These are phyloP conservation scores for Sialis fuliginosa DNA, from an alignment of 2,888 invertebrate species.

Conservation along the genomic window DNA sequence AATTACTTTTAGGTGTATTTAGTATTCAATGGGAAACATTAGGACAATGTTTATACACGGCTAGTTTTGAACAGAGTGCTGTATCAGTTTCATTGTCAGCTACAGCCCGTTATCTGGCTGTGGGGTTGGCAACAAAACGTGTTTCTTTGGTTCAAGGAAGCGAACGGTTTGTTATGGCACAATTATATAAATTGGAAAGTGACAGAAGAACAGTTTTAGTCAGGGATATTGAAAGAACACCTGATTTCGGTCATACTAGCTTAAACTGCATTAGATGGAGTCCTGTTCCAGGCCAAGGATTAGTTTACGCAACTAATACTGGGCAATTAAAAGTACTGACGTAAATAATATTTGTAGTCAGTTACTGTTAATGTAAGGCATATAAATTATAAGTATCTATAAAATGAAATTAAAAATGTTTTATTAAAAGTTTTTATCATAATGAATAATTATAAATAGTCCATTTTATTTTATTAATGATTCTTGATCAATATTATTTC, in stretches of 20 bases:
- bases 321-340: constrained; percentile 60
- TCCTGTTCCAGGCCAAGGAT: constrained; percentile 64
- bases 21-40: constrained; percentile 57
- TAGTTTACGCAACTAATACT: constrained; percentile 72
- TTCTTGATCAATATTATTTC: no score
- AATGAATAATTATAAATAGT: no score
- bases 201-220: constrained; percentile 29
- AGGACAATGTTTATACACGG: constrained; percentile 64
- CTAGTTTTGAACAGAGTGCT: constrained; percentile 57
- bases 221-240: constrained; percentile 45
- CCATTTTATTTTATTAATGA: no score
- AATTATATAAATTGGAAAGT: constrained; percentile 24
- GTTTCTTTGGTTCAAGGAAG: constrained; percentile 29
- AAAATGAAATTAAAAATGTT: no score
- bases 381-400: no score
- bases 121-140: constrained; percentile 56
- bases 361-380: no score
- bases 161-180: constrained; percentile 29
- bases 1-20: constrained; percentile 43
- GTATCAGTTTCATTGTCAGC: constrained; percentile 78
- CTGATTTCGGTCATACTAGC: constrained; percentile 43
- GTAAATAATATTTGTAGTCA: constrained; percentile 17
- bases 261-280: constrained; percentile 76
- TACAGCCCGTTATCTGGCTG: constrained; percentile 56
- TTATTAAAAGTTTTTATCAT: no score